These are phyloP conservation scores for Melitaea athalia DNA, from an alignment of 2,888 invertebrate genomes.

Conservation along the genomic window DNA sequence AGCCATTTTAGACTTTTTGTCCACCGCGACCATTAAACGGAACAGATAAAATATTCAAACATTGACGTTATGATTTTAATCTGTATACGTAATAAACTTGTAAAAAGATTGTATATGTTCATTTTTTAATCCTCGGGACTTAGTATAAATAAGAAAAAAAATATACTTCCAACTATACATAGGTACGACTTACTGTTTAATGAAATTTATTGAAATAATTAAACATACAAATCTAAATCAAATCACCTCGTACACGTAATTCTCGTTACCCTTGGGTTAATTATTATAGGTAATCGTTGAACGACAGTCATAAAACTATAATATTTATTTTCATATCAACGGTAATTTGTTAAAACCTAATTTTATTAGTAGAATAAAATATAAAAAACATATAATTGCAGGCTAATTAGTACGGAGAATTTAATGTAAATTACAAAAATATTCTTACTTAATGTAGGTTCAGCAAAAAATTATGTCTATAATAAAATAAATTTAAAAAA, in stretches of 20 bases:
- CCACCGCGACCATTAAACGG: constrained; percentile 23
- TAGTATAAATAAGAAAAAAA: neutral
- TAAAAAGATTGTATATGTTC: neutral
- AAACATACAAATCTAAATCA: no score
- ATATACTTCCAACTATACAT: no score
- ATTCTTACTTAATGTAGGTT: neutral
- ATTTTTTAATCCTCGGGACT: neutral
- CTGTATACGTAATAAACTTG: constrained; percentile 6
- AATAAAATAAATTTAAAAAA: no score
- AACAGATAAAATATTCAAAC: constrained; percentile 22
- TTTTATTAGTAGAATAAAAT: no score
- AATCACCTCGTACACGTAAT: no score
- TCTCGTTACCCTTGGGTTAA: no score
- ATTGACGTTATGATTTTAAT: constrained; percentile 27
- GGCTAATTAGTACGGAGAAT: neutral
- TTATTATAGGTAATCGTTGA: no score
- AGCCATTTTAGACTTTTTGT: constrained; percentile 65
- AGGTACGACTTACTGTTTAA: no score
- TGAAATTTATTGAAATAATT: no score
- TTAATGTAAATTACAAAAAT: constrained; percentile 1
- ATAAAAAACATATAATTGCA: neutral
- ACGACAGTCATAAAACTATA: no score
- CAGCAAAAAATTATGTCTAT: neutral
- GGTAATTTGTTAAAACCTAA: no score
- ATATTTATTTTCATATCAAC: no score